These are phyloP conservation scores for Agriopis leucophaearia DNA, from an alignment of 2,888 invertebrate genomes.

Conservation along the genomic window DNA sequence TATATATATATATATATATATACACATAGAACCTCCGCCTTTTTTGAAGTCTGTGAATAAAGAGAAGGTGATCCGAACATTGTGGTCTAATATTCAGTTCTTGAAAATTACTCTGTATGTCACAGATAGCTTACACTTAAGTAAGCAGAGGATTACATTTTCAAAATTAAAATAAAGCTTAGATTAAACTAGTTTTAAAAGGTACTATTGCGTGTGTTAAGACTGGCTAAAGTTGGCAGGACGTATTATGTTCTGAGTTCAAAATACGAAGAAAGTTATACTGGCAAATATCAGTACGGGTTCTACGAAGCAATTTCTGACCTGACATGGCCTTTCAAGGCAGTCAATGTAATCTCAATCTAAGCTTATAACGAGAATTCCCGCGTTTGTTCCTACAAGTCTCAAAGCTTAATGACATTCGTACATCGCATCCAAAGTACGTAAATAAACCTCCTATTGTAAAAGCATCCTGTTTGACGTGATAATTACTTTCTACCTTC, in stretches of 20 bases:
- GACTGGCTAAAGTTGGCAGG: not conserved
- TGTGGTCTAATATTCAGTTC: no score
- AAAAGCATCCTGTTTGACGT: not conserved
- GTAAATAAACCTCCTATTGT: not conserved
- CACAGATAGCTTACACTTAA: no score
- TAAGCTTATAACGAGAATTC: not conserved
- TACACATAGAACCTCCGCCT: no score
- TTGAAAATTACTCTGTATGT: no score
- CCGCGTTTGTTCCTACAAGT: not conserved
- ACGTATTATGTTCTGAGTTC: not conserved
- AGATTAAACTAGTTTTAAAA: not conserved
- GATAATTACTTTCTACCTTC: slow-evolving; percentile 6
- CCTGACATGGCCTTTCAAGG: not conserved
- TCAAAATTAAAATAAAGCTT: not conserved
- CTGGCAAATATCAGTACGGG: not conserved
- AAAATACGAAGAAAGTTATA: slow-evolving; percentile 12
- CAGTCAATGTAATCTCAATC: slow-evolving; percentile 6
- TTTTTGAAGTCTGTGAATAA: no score
- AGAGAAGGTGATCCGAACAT: no score
- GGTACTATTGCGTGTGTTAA: not conserved
- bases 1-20: no score
- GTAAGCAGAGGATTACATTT: not conserved
- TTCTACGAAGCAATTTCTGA: slow-evolving; percentile 4
- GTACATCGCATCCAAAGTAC: not conserved
- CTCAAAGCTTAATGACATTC: not conserved